Evolutionary conservation across 2,888 invertebrate genomes (phyloP), one percentile per base, ranked within the genome.

Genomic region (Macrosiphum euphorbiae): DNA sequence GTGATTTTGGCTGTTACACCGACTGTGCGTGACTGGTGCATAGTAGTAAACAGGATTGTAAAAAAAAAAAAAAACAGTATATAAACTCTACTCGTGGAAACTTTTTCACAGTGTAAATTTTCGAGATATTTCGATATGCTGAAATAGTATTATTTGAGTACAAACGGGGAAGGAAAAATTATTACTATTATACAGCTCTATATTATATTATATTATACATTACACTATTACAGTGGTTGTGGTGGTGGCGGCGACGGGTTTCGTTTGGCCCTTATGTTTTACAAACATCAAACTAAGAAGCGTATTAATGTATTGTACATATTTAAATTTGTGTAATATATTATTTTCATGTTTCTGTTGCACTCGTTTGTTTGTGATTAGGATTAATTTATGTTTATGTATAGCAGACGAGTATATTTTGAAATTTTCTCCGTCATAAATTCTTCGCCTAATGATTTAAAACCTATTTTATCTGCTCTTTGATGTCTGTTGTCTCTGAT

Each of bases 111-210:
- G 93, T 88, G 93, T 93, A 93, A 93, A 93, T 93, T 93, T 89
- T 93, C 78, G 93, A 93, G 89, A 93, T 93, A 93, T 93, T 89
- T 89, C 93, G 93, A 92, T 92, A 92, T 78, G 88, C 88, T 55
- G 52, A 88, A 78, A 93, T 55, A 78, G 92, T 93, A 89, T 93
- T 93, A 55, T 93, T 93, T 67, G 67, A 52, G 44, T 88, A 67
- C 10, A 52, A 24, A 67, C n/a, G n/a, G 47, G 92, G 92, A 55
- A 92, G 50, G 86, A 87, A 92, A 92, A 87, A 92, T 87, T 50
- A 92, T 78, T 78, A 78, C 90, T 44, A 61, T 90, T 78, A 78
- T 41, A 67, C 20, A 78, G 78, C n/a, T 44, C 28, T 89, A 89
- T 58, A 88, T 11, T 41, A 89, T 58, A 88, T 20, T 41, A 55